Base-by-base conservation (phyloP, 2,797 vertebrate genomes). In the Neosalanx taihuensis region DNA sequence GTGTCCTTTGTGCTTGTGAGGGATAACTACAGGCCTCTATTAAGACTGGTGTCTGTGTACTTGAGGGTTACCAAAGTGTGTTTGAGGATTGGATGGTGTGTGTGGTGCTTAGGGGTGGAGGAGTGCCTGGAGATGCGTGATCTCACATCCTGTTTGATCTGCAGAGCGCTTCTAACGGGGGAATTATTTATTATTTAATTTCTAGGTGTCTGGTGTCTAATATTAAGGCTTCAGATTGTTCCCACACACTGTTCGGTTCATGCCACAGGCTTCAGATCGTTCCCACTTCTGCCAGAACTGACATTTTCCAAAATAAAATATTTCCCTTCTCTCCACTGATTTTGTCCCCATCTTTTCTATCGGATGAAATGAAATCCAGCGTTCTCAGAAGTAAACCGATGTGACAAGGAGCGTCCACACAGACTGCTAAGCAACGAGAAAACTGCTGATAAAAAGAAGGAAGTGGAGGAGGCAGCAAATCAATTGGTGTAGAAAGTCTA, bases 21-120 rank as follows among this genome's bases (percentile, higher is more conserved):
- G 57, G 7, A 49, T 61, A 53, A 51, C 67, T 33, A 61, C 71
- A 31, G 57, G 3, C 29, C 58, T 51, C 71, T 49, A 51, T 66
- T 67, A 60, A 56, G 56, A 41, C 64, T 18, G n/a, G 57, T 51
- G 41, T 51, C 9, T 64, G 35, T 72, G 71, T 61, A 26, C 37
- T 31, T 20, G 26, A 61, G 57, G 37, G 56, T 67, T 46, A 72
- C 56, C 37, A 15, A 35, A 23, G 29, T 72, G 63, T 60, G 18
- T 37, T 49, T 4, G 46, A 35, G 64, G 29, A 60, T 67, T 46
- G 29, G 10, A 15, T 7, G 18, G 57, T 60, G 9, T 72, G 23
- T 29, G 31, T 68, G 31, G 29, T 31, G 3, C 41, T 51, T 30
- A 33, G 51, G 51, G 51, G 51, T 20, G 29, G 31, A 58, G 31